A percentile compares a stretch with the other conserved stretches of the same genome.
These are phyloP conservation scores for Heliocidaris tuberculata DNA, from an alignment of 35 echinoderm and acorn worm genomes.

Conservation along the genomic window DNA sequence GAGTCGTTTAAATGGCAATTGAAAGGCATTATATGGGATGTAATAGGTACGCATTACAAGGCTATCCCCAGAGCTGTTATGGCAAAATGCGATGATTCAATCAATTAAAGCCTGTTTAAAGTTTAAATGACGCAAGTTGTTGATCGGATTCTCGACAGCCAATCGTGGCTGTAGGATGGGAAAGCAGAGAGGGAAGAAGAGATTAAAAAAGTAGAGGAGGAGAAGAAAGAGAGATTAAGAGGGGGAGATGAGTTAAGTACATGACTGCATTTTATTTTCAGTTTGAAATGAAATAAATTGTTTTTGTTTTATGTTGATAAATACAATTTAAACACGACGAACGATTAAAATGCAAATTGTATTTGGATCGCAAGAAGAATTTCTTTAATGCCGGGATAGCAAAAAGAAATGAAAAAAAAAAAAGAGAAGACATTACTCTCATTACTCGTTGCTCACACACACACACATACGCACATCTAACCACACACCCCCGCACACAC, in stretches of 20 bases:
- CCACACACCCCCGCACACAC: neutral
- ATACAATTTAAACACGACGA: too few relatives aligned
- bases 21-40: conserved; percentile 48
- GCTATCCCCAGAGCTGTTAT: conserved; percentile 33
- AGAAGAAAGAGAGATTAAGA: neutral
- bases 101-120: conserved; percentile 28
- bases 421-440: too few relatives aligned
- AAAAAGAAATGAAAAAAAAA: too few relatives aligned
- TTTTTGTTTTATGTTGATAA: too few relatives aligned
- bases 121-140: conserved; percentile 22
- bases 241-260: neutral
- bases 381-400: too few relatives aligned
- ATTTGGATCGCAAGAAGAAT: too few relatives aligned
- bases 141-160: conserved; percentile 6
- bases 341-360: too few relatives aligned
- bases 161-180: neutral
- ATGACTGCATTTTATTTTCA: too few relatives aligned
- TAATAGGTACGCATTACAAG: conserved; percentile 40
- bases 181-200: neutral
- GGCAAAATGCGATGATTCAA: conserved; percentile 37
- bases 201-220: neutral
- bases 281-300: too few relatives aligned
- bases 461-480: neutral
- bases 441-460: neutral
- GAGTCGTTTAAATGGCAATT: conserved; percentile 52